These are phyloP conservation scores for Ophraella communa DNA, from an alignment of 2,888 invertebrate species.

Conservation along the genomic window DNA sequence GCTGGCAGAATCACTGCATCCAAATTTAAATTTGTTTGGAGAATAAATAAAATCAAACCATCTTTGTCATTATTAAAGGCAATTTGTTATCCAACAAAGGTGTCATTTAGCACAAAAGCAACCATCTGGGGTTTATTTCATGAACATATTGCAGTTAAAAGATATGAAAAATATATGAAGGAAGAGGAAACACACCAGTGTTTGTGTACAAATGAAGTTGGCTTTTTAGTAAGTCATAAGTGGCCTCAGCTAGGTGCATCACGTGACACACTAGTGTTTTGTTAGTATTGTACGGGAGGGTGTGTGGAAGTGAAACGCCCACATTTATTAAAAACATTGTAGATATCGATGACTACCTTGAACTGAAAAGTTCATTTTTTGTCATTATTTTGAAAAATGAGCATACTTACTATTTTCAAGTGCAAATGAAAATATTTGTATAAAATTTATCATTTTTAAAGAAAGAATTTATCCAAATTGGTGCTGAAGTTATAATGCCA, in stretches of 20 bases:
- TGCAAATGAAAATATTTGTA: too few species aligned
- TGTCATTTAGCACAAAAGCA: constrained; percentile 8
- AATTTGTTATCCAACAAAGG: constrained; percentile 21
- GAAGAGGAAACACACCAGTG: background rate
- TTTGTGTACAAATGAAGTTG: background rate
- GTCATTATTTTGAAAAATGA: too few species aligned
- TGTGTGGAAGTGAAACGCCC: too few species aligned
- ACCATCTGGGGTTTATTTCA: background rate
- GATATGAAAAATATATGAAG: background rate
- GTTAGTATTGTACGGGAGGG: background rate
- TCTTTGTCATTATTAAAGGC: constrained; percentile 24
- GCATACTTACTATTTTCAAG: too few species aligned
- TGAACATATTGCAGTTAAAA: background rate
- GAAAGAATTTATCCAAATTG: too few species aligned
- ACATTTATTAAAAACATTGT: too few species aligned
- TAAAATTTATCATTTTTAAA: too few species aligned
- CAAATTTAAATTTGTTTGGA: constrained; percentile 17
- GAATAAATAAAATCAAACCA: constrained; percentile 9
- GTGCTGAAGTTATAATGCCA: too few species aligned
- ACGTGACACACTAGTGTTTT: background rate
- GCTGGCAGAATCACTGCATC: constrained; percentile 21
- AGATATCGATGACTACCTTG: too few species aligned
- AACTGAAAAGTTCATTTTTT: too few species aligned
- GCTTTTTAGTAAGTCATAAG: background rate
- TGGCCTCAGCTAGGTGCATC: background rate